phyloP scores from a whole-genome alignment of 2,113 vertebrate species.

The Python bivittatus region DNA sequence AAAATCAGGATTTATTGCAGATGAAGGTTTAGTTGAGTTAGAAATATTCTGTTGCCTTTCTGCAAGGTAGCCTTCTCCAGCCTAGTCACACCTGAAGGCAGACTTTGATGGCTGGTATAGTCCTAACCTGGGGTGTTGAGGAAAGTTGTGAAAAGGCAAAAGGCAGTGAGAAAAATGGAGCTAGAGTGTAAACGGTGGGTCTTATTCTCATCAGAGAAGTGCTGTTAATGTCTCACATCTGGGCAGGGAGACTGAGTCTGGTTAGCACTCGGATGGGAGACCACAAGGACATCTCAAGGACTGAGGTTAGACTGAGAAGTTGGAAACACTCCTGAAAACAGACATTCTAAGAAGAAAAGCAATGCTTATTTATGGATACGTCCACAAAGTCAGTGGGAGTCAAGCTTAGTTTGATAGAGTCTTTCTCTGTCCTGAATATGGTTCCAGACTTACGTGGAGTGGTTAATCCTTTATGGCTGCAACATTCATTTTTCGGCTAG shows the following conservation, averaged over 20 bases:
- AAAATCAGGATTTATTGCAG: neutral
- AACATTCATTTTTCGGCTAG: neutral
- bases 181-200: neutral
- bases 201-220: neutral
- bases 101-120: neutral
- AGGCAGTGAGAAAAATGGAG: neutral
- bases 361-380: neutral
- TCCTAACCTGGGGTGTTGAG: neutral
- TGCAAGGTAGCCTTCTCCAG: no score
- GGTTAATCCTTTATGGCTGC: neutral
- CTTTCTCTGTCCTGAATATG: neutral
- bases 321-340: neutral
- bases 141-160: neutral
- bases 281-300: neutral
- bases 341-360: neutral
- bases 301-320: neutral
- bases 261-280: neutral
- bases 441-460: neutral
- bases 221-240: neutral
- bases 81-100: neutral
- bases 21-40: neutral
- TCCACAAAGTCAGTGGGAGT: neutral
- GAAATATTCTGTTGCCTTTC: neutral
- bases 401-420: neutral
- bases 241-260: neutral